Evolutionary conservation across 2,797 vertebrate genomes (phyloP).

Genomic region (Pogonophryne albipinna): DNA sequence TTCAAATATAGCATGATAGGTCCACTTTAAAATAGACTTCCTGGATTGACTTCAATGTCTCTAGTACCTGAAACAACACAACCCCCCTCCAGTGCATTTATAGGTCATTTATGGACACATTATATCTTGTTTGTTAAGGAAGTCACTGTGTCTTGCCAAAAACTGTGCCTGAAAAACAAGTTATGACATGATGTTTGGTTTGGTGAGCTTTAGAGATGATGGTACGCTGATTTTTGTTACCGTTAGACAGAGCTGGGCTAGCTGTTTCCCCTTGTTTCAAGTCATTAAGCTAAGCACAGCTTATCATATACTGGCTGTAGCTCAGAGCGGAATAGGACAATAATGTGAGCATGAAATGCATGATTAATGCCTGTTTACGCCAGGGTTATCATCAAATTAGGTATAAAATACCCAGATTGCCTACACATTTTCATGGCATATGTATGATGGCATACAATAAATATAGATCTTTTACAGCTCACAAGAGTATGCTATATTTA

Average conservation of each 20-base stretch:
- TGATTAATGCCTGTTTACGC: background rate
- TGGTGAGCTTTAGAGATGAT: background rate
- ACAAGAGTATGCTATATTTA: constrained; percentile 49
- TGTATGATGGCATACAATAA: constrained; percentile 13
- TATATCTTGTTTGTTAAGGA: constrained; percentile 18
- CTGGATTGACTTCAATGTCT: background rate
- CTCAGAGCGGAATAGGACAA: too few relatives aligned
- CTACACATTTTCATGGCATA: constrained; percentile 6
- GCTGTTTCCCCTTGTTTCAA: background rate
- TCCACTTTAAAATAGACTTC: background rate
- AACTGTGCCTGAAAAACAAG: background rate
- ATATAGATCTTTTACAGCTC: constrained; percentile 1
- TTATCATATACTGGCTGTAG: too few relatives aligned
- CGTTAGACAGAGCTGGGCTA: background rate
- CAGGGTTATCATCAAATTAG: background rate
- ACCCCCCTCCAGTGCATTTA: background rate
- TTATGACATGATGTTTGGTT: background rate
- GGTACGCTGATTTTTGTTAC: background rate
- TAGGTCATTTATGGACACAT: background rate
- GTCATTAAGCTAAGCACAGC: too few relatives aligned
- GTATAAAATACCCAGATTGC: background rate
- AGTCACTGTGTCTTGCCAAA: background rate
- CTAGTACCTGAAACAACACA: background rate
- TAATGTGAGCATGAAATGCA: too few relatives aligned
- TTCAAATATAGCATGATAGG: too few relatives aligned